Base-by-base conservation (phyloP, 2,888 invertebrate genomes). In the Drosophila merina region DNA sequence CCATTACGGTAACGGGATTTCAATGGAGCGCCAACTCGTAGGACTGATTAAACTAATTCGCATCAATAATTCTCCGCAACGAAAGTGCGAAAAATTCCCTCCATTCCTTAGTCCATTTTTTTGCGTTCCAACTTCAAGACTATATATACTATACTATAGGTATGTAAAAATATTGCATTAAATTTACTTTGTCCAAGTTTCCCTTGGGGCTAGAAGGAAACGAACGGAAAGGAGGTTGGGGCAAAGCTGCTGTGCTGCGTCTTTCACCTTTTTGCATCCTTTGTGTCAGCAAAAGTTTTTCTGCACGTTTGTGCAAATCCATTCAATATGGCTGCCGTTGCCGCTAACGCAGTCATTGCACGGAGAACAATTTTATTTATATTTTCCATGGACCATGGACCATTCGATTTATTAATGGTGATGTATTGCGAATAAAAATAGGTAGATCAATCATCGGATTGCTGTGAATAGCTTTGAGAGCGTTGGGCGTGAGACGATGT, bases 221-320 rank as follows among this genome's bases (percentile, higher is more conserved):
- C 54, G 57, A 7, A 3, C 38, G 33, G 33, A 48, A 28, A 20
- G 5, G 36, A 36, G 36, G 36, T n/a, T 10, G 28, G 25, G 30
- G 47, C 9, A 14, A 31, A 33, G 51, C 48, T 51, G 49, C 73
- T 49, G 50, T 50, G 52, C 55, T 56, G 68, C 68, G 57, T 73
- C 74, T 57, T 80, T 72, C 74, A 86, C 86, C 81, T 86, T 84
- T 74, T 80, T 87, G 83, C 88, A 87, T 82, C 77, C 80, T 83
- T 86, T 84, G 84, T 84, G 84, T 86, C 77, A 83, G 88, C 75
- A 86, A 83, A 84, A 84, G 86, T 84, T 84, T 70, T 84, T 77
- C 83, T 73, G 83, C 84, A 84, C 84, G 86, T 88, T 86, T 83
- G 76, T 87, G 83, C 71, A 84, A 84, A 84, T 88, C 80, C 88